Conservation (phyloP, 35 echinoderm and acorn worm genomes). For the Acanthaster planci region DNA sequence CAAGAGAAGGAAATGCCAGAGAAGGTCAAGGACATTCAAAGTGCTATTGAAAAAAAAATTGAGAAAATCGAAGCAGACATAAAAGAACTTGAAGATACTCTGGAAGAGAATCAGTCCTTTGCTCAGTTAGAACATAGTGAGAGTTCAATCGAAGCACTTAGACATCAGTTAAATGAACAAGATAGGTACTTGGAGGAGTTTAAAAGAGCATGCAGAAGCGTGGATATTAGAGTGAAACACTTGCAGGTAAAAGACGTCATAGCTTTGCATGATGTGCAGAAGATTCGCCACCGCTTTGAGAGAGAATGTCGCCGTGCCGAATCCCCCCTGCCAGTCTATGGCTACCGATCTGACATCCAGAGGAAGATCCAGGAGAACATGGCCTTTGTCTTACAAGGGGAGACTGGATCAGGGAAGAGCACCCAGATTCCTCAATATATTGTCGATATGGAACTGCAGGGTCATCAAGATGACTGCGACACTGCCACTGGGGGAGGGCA, state of each 20-base stretch:
- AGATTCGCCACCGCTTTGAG: slow-evolving; percentile 22
- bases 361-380: slow-evolving; percentile 76
- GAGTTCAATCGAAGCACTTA: neutral
- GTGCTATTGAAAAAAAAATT: neutral
- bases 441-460: slow-evolving; percentile 32
- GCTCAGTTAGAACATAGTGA: neutral
- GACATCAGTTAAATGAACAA: slow-evolving; percentile 12
- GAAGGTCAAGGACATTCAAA: neutral
- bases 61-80: neutral
- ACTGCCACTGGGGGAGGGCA: neutral
- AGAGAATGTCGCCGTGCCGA: slow-evolving; percentile 31
- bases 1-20: slow-evolving; percentile 9
- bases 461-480: slow-evolving; percentile 55
- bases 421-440: slow-evolving; percentile 98
- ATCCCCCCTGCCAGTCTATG: slow-evolving; percentile 44
- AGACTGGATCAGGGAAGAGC: slow-evolving; percentile 93
- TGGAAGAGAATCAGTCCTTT: slow-evolving; percentile 10
- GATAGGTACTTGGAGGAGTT: slow-evolving; percentile 25
- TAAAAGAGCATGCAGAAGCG: neutral
- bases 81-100: neutral
- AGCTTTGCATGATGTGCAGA: slow-evolving; percentile 9
- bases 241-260: neutral
- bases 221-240: neutral
- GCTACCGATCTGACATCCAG: slow-evolving; percentile 23
- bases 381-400: slow-evolving; percentile 86